Evolutionary conservation across 2,797 vertebrate genomes (phyloP), one percentile per base, ranked within the genome.

Genomic region (Sebastes oblongus): DNA sequence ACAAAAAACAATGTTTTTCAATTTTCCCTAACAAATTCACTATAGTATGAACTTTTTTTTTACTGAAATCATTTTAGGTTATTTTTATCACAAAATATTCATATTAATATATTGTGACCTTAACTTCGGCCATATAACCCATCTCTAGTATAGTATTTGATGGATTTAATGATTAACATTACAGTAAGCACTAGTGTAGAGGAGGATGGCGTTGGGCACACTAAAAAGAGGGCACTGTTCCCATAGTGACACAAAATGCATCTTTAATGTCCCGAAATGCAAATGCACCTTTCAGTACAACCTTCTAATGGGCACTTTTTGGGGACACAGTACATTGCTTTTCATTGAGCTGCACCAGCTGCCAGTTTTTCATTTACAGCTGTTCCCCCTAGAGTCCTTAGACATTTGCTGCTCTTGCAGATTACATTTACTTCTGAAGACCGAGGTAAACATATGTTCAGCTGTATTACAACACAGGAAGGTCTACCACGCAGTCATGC

Each of bases 391-490:
- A 22, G 86, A 92, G 90, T 86, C 88, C 64, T 89, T 75, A 79
- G 70, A 90, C 72, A 20, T 88, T 91, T 90, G 83, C 88, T 88
- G 77, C 87, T 78, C 85, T 88, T 84, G 90, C 88, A 88, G 91
- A 94, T 93, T 95, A 75, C 86, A 82, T 92, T 94, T 86, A 89
- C 86, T 91, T 91, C 87, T 84, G 82, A 94, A 89, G 85, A 84
- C 77, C 69, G 79, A 90, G 85, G 90, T 88, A 93, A 95, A 92
- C 91, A 94, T 91, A 91, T 93, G 93, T 90, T 94, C 58, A 82
- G 82, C 83, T 75, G 88, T 87, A 87, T 89, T 85, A 81, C 87
- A 92, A 92, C 82, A 78, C 74, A 83, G 80, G 69, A 86, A 76
- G 65, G 67, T 73, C 89, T 75, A 72, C 69, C 42, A 67, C 81